Conservation (phyloP, 1,140 invertebrate species). For the Archegozetes longisetosus region DNA sequence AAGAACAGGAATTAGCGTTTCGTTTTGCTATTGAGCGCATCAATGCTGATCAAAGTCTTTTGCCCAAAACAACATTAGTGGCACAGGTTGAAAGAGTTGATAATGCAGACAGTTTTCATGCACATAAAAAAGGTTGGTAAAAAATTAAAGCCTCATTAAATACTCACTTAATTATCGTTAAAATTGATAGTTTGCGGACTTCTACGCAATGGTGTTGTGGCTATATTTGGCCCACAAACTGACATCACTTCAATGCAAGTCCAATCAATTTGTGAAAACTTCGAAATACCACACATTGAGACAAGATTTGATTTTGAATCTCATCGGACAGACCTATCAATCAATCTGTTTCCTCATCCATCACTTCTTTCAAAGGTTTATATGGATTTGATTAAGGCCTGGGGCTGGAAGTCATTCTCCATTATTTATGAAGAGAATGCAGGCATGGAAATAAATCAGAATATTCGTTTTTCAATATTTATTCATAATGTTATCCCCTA, state of each 20-base stretch:
- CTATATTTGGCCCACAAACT: constrained; percentile 80
- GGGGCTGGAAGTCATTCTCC: constrained; percentile 78
- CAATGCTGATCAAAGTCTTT: constrained; percentile 37
- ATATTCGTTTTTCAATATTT: too few relatives aligned
- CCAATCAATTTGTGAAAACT: constrained; percentile 85
- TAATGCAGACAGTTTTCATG: not conserved
- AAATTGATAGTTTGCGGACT: not conserved
- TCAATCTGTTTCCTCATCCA: constrained; percentile 70
- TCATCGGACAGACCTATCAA: constrained; percentile 45
- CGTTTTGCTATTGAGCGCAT: constrained; percentile 75
- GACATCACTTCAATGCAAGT: constrained; percentile 75
- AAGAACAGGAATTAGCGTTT: constrained; percentile 72
- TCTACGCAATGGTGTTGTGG: constrained; percentile 66
- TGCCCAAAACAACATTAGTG: not conserved
- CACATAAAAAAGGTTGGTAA: not conserved
- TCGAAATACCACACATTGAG: constrained; percentile 89
- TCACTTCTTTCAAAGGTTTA: constrained; percentile 59
- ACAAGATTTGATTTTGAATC: not conserved
- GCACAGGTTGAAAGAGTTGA: not conserved
- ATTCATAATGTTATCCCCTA: too few relatives aligned
- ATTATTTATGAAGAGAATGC: constrained; percentile 88
- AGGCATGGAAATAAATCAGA: too few relatives aligned
- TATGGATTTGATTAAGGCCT: constrained; percentile 66
- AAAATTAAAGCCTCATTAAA: not conserved
- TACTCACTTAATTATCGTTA: not conserved